phyloP scores from a whole-genome alignment of 1,140 invertebrate genomes.

The Telenomus remus region DNA sequence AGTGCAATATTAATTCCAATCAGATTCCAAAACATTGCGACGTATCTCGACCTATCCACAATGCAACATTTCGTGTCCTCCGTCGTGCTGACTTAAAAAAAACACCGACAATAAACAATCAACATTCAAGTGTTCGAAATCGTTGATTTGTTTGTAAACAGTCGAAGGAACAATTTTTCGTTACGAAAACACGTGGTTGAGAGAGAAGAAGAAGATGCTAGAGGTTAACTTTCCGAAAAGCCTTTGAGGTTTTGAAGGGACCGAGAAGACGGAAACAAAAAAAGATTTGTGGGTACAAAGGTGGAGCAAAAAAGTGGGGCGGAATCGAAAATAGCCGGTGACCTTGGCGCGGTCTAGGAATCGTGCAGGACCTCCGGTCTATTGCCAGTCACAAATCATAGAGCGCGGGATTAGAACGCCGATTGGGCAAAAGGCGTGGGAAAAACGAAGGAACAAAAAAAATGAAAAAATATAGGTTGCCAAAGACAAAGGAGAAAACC shows the following conservation, averaged over 20 bases:
- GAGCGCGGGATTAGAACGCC: constrained; percentile 35
- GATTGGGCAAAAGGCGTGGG: constrained; percentile 1
- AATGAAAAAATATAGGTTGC: neutral
- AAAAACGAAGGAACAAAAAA: neutral
- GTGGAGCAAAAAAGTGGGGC: constrained; percentile 7
- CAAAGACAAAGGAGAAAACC: neutral
- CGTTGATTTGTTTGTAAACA: no score
- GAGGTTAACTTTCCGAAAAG: no score
- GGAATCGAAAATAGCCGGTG: constrained; percentile 36
- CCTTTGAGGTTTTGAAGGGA: no score
- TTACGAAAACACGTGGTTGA: no score
- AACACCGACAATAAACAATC: no score
- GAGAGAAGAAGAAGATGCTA: no score
- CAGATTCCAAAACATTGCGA: constrained; percentile 70
- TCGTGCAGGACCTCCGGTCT: constrained; percentile 57
- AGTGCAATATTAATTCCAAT: constrained; percentile 73
- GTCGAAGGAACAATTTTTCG: no score
- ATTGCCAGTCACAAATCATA: constrained; percentile 65
- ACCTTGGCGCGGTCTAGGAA: constrained; percentile 64
- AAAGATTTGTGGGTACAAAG: no score
- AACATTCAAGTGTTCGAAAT: no score
- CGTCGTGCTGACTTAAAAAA: neutral
- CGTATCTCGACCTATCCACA: constrained; percentile 73
- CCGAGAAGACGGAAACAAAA: no score
- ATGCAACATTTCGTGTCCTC: constrained; percentile 55